Conservation (phyloP, 2,113 vertebrate genomes). For the Myrmecobius fasciatus region DNA sequence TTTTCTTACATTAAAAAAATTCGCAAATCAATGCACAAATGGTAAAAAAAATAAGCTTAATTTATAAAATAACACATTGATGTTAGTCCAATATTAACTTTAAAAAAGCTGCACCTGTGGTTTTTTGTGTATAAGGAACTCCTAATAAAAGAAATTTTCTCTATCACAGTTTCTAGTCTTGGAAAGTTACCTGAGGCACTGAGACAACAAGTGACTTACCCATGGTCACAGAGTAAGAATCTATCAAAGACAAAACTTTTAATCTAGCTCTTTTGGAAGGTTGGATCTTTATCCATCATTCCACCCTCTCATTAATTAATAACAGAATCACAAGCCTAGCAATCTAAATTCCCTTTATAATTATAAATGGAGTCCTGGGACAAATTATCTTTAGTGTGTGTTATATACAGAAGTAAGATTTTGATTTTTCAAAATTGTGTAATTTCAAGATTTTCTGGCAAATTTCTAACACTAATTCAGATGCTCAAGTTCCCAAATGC, state of each 20-base stretch:
- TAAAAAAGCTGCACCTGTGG: background rate
- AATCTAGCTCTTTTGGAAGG: background rate
- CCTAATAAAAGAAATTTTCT: background rate
- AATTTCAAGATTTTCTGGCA: background rate
- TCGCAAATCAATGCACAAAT: background rate
- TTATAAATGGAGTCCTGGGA: background rate
- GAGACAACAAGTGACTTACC: background rate
- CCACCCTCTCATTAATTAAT: background rate
- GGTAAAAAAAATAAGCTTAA: constrained; percentile 31
- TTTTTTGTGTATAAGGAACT: background rate
- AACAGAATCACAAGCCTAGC: background rate
- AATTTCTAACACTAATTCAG: background rate
- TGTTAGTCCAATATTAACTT: constrained; percentile 13
- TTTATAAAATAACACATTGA: constrained; percentile 4
- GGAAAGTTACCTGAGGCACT: background rate
- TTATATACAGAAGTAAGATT: background rate
- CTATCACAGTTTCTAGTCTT: background rate
- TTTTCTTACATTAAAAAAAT: background rate
- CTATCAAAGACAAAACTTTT: background rate
- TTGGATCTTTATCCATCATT: background rate
- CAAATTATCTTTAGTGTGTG: background rate
- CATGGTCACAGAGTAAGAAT: background rate
- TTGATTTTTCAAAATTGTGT: background rate
- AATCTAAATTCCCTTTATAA: background rate
- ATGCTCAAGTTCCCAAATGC: background rate